Percentiles rank a stretch among this genome's conserved stretches.
These are phyloP conservation scores for Andrena bicolor DNA, from an alignment of 2,888 invertebrate genomes.

Conservation along the genomic window DNA sequence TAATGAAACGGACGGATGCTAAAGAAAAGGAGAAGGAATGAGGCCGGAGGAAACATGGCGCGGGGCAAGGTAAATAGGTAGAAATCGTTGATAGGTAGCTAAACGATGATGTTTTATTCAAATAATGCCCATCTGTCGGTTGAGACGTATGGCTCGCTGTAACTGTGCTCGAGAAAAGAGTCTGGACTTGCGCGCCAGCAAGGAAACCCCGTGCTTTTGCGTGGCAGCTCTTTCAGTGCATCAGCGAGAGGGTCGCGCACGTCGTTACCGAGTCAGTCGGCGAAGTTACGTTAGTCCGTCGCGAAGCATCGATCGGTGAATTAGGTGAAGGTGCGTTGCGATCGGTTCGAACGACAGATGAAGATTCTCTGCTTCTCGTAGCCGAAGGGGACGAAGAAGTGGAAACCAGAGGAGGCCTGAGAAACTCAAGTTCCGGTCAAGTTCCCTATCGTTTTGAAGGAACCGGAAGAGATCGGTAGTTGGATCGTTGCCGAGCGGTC, in stretches of 20 bases:
- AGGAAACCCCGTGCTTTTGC: slow-evolving; percentile 75
- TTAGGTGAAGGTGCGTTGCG: slow-evolving; percentile 27
- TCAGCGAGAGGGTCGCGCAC: slow-evolving; percentile 55
- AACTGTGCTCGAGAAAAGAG: slow-evolving; percentile 25
- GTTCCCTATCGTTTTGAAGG: not conserved
- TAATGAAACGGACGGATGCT: slow-evolving; percentile 6
- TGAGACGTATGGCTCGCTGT: slow-evolving; percentile 5
- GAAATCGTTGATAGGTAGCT: slow-evolving; percentile 26
- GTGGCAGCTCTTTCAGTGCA: slow-evolving; percentile 67
- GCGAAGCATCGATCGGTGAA: slow-evolving; percentile 51
- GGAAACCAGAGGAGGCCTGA: not conserved
- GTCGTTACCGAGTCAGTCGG: slow-evolving; percentile 37
- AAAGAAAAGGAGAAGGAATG: not conserved
- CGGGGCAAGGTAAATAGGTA: not conserved
- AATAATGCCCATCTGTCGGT: slow-evolving; percentile 16
- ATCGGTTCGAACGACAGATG: slow-evolving; percentile 33
- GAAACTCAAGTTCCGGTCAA: slow-evolving; percentile 7
- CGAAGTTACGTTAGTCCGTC: slow-evolving; percentile 47
- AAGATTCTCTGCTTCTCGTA: not conserved
- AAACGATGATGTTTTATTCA: slow-evolving; percentile 35
- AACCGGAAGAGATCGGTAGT: slow-evolving; percentile 22
- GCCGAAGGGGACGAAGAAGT: not conserved
- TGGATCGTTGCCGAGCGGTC: slow-evolving; percentile 4
- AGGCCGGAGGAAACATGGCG: not conserved
- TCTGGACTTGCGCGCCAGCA: slow-evolving; percentile 61